Evolutionary conservation across 1,140 invertebrate species (phyloP), one percentile per base, ranked within the genome.

Genomic region (Colletes gigas): DNA sequence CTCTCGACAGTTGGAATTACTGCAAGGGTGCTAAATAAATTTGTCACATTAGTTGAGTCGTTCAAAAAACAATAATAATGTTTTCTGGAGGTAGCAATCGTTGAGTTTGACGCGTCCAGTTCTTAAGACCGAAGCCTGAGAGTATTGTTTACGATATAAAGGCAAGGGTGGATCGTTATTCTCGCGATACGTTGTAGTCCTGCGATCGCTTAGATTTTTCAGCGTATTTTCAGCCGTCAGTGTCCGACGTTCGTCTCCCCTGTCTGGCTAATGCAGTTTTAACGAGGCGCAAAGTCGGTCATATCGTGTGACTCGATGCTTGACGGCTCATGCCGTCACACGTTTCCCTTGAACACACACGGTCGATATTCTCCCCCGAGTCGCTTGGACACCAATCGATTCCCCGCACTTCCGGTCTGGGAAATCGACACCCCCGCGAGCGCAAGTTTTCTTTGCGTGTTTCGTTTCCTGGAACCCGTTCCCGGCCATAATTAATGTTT

Each of bases 241-340:
- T 74, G 44, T 19, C 21, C 78, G 66, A 81, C 69, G 19, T 65
- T 72, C 68, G 65, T 77, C 62, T 70, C 68, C 63, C 39, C 47
- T 66, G 81, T 86, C 77, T 78, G 55, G 77, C 75, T 81, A 83
- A 87, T 87, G 83, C 81, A 87, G 85, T 74, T 87, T 87, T 87
- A 87, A 87, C 85, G 84, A 87, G 85, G 76, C 74, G 74, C 81
- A 83, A 87, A 87, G 83, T 87, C 85, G 85, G 84, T 83, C 83
- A 87, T 80, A 80, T 75, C 78, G 78, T 65, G 62, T 21, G 72
- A 73, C 52, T 73, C 70, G 77, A 65, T 30, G 70, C 52, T 80
- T 67, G 78, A 80, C 44, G 71, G 77, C 50, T 78, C 39, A 52
- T 72, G 59, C 39, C 59, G 59, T 19, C 63, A 30, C 59, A 78